Base-by-base conservation (phyloP, 1,140 invertebrate genomes). In the Drosophila nasuta region DNA sequence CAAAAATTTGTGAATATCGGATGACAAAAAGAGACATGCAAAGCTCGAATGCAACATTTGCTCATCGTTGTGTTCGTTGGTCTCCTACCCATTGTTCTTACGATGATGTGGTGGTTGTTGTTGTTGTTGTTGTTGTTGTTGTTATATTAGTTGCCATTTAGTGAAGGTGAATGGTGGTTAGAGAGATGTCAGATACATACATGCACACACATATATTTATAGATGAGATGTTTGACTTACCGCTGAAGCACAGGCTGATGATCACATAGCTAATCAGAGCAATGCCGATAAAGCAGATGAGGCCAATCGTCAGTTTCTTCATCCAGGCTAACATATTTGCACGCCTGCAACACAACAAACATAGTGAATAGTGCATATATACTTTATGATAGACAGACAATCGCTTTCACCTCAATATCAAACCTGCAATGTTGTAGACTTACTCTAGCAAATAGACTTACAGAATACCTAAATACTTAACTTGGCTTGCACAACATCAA, bases 261-360 rank as follows among this genome's bases (percentile, higher is more conserved):
- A 92, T 85, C 56, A 92, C 91, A 28, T 92, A 92, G 72, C 88
- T 82, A 10, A 92, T 91, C 54, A 92, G 65, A 41, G 91, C 91
- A 13, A 92, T 87, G 30, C 91, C 91, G 54, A 92, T 92, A 11
- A 92, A 92, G 63, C 91, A 92, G 72, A 92, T 92, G 5, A 92
- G 62, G 10, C 77, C 91, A 33, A 92, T 92, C 43, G 91, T 92
- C 25, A 92, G 74, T 56, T 91, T 92, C 63, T 92, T 92, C 88
- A 92, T 90, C 91, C 91, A 92, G 71, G 87, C 89, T 58, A 92
- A 60, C n/a, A 92, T 51, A 28, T 92, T 92, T 20, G 78, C 91
- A 48, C 91, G 85, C 85, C 91, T 92, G 51, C 30, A 54, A 13
- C 33, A 13, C 51, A 54, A 54, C 35, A 38, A 10, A 1, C 7